Base-by-base conservation (phyloP, 53 echinoderm and acorn worm genomes). In the Echinometra lucunter region DNA sequence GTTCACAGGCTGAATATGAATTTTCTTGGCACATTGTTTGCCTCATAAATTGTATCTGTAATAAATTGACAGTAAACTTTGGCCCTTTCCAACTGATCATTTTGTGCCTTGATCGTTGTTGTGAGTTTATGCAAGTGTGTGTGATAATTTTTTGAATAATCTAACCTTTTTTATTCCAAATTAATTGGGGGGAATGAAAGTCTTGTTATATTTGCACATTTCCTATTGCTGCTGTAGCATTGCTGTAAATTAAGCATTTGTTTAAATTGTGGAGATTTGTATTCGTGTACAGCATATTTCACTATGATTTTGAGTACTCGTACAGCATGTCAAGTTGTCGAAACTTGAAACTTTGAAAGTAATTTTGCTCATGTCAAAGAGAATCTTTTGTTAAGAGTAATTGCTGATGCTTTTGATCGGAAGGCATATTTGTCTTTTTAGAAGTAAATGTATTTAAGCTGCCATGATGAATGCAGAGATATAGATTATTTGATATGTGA, bases 221-320 rank as follows among this genome's bases (percentile, higher is more conserved):
- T 0, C n/a, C 27, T 85, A n/a, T 27, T 85, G 85, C 85, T 85
- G 85, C 85, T 44, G 8, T 42, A 80, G 81, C n/a, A n/a, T 44
- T 81, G 81, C 81, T 85, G 85, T 85, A 85, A 53, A 85, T 47
- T 85, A 49, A 37, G 85, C 85, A 85, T 85, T 85, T 85, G 47
- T 83, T 85, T 47, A 9, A 12, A 28, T 49, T 85, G 45, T 85
- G 30, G 85, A 85, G n/a, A 85, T 85, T 3, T 85, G 85, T 85
- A 85, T 85, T 85, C 49, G 25, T 85, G 45, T 45, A 49, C n/a
- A n/a, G n/a, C n/a, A n/a, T n/a, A 81, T n/a, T 85, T 85, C 7
- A 12, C 40, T 85, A 49, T 12, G 6, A 49, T 47, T n/a, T 85
- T 10, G 49, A 30, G 85, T 85, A 81, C 25, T 44, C 25, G 27